A percentile compares a stretch with the other conserved stretches of the same genome.
These are phyloP conservation scores for Athalia cordata DNA, from an alignment of 2,888 invertebrate genomes.

Conservation along the genomic window DNA sequence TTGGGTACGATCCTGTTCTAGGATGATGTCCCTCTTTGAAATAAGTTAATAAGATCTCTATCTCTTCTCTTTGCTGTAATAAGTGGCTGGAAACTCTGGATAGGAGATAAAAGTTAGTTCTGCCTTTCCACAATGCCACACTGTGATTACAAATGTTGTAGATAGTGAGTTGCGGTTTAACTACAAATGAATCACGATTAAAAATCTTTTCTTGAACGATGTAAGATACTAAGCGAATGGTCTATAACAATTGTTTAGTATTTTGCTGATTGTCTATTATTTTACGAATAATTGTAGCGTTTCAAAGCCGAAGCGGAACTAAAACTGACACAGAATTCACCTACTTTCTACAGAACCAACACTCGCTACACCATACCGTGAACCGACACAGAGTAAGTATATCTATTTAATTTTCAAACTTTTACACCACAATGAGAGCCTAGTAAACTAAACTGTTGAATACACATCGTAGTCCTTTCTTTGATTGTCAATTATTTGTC, in stretches of 20 bases:
- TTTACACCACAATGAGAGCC: constrained; percentile 6
- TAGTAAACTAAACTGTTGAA: constrained; percentile 9
- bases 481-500: constrained; percentile 7
- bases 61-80: no score
- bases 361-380: neutral
- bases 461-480: neutral
- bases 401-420: constrained; percentile 16
- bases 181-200: neutral
- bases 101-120: no score
- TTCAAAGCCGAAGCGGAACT: neutral
- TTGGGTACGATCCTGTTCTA: no score
- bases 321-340: constrained; percentile 20
- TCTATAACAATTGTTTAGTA: neutral
- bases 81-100: no score
- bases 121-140: no score
- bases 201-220: no score
- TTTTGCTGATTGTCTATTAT: neutral
- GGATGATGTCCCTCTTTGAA: no score
- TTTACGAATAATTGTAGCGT: neutral
- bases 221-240: no score
- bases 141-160: neutral
- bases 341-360: constrained; percentile 15
- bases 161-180: neutral
- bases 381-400: neutral
- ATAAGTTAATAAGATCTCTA: no score